Evolutionary conservation across 2,888 invertebrate genomes (phyloP).

Genomic region (Sthenelais limicola): DNA sequence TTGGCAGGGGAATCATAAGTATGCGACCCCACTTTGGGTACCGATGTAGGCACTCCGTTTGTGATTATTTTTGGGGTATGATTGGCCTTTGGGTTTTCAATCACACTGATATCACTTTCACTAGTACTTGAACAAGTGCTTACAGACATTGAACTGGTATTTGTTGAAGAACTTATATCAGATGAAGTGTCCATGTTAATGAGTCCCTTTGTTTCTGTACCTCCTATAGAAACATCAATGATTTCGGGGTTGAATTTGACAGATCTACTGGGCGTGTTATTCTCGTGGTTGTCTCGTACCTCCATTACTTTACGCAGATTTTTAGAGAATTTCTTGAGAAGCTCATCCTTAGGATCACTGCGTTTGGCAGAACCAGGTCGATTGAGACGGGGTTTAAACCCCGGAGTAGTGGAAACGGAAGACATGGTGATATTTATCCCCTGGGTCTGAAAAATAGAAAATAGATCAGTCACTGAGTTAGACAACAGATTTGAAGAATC

Average conservation of each 20-base stretch:
- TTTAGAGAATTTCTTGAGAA: slow-evolving; percentile 25
- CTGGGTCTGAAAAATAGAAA: too few species aligned
- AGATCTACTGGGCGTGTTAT: not conserved
- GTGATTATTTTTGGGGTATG: slow-evolving; percentile 4
- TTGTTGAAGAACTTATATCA: not conserved
- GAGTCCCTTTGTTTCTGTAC: slow-evolving; percentile 25
- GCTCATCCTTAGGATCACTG: slow-evolving; percentile 24
- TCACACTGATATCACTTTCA: slow-evolving; percentile 22
- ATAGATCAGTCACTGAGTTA: too few species aligned
- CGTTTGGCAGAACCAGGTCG: slow-evolving; percentile 13
- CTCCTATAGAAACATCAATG: slow-evolving; percentile 30
- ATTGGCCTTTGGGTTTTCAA: not conserved
- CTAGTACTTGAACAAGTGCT: slow-evolving; percentile 6
- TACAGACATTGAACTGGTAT: slow-evolving; percentile 20
- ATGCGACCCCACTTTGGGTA: not conserved
- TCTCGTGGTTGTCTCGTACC: slow-evolving; percentile 9
- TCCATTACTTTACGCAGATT: slow-evolving; percentile 28
- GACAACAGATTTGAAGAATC: too few species aligned
- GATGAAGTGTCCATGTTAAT: slow-evolving; percentile 9
- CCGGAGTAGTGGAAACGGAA: not conserved
- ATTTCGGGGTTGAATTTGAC: slow-evolving; percentile 37
- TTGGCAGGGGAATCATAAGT: not conserved
- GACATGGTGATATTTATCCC: too few species aligned
- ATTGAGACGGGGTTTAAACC: not conserved
- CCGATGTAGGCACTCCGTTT: slow-evolving; percentile 8